Percentiles rank a stretch among this genome's conserved stretches.
Evolutionary conservation across 2,888 invertebrate species (phyloP).

Genomic region (Pyrochroa serraticornis): DNA sequence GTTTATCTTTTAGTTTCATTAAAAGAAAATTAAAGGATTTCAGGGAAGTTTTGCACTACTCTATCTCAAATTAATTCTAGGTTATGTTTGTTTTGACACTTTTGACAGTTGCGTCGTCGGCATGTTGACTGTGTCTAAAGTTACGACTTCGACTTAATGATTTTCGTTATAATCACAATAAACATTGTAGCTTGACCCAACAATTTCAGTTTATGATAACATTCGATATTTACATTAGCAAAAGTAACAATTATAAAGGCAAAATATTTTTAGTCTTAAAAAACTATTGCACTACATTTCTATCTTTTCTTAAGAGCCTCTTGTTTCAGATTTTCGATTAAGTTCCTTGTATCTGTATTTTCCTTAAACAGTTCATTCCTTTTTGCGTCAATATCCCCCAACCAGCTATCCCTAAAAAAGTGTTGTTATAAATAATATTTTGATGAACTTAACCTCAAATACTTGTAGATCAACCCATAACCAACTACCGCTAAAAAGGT

Average conservation of each 20-base stretch:
- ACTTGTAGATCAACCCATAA: slow-evolving; percentile 10
- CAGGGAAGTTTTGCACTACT: slow-evolving; percentile 3
- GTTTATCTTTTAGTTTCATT: slow-evolving; percentile 21
- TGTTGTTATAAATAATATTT: background rate
- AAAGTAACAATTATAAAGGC: no score
- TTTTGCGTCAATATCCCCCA: slow-evolving; percentile 10
- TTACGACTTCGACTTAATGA: no score
- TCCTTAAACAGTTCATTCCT: slow-evolving; percentile 6
- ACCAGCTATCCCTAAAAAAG: slow-evolving; percentile 13
- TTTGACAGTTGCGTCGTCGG: no score
- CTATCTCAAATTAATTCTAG: background rate
- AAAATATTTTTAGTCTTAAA: background rate
- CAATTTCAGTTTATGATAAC: no score
- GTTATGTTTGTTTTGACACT: no score
- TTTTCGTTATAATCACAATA: no score
- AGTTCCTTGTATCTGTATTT: background rate
- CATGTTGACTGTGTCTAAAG: no score
- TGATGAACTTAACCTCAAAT: slow-evolving; percentile 14
- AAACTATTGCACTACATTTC: background rate
- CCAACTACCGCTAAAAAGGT: slow-evolving; percentile 5
- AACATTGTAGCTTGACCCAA: no score
- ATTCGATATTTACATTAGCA: no score
- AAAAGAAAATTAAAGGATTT: slow-evolving; percentile 1
- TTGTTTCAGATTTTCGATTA: slow-evolving; percentile 4
- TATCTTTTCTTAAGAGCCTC: background rate